These are phyloP conservation scores for Sphaerodactylus townsendi DNA, from an alignment of 2,113 vertebrate species.

Conservation along the genomic window DNA sequence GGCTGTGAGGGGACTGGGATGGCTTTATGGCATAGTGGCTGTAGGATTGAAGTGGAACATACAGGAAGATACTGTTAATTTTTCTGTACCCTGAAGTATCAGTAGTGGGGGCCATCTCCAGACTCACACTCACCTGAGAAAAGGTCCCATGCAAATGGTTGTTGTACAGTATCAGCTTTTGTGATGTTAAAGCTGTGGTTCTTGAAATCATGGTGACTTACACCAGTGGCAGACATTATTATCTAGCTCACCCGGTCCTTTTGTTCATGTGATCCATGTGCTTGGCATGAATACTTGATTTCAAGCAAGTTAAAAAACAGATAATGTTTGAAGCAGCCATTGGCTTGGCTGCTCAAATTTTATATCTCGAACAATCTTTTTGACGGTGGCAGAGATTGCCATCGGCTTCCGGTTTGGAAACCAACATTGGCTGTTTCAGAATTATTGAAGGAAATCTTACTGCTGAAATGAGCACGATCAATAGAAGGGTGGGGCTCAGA, in stretches of 20 bases:
- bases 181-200: background rate
- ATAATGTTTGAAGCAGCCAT: background rate
- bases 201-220: background rate
- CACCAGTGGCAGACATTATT: background rate
- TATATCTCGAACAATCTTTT: background rate
- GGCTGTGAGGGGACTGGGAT: too few relatives aligned
- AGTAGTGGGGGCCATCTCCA: too few relatives aligned
- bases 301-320: background rate
- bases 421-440: background rate
- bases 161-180: background rate
- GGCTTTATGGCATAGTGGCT: too few relatives aligned
- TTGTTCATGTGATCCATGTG: background rate
- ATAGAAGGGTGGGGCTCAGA: too few relatives aligned
- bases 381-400: background rate
- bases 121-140: background rate
- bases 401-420: background rate
- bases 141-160: background rate
- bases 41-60: too few relatives aligned
- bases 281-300: background rate
- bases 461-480: background rate
- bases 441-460: background rate
- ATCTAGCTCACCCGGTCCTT: too few relatives aligned
- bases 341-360: background rate
- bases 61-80: background rate
- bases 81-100: rapidly evolving